These are phyloP conservation scores for Acropora tenuis DNA, from an alignment of 64 coral and sea anemone genomes.

Conservation along the genomic window DNA sequence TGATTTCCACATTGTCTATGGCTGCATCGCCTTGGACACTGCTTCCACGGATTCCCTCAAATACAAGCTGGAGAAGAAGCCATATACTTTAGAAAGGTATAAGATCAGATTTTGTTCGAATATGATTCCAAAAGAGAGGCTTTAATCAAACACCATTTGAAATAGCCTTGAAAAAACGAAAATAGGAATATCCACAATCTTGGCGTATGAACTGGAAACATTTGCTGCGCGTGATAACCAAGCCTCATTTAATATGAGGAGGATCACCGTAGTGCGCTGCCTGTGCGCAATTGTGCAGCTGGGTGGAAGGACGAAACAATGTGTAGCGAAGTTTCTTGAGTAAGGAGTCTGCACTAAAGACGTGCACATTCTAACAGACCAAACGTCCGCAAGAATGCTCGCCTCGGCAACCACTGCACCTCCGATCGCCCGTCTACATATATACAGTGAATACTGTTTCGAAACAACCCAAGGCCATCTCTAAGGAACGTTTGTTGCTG, in stretches of 20 bases:
- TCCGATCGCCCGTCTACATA: neutral
- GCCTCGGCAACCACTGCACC: neutral
- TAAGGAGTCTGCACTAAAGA: neutral
- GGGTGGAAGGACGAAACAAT: neutral
- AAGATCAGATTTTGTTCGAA: neutral
- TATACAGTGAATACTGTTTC: too few species aligned
- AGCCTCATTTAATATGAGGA: neutral
- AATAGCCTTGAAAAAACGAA: neutral
- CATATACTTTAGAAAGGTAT: neutral
- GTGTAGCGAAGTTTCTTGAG: neutral
- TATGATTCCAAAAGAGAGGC: neutral
- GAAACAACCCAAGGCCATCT: neutral
- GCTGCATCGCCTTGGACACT: neutral
- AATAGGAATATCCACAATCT: neutral
- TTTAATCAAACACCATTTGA: neutral
- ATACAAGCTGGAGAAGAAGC: slow-evolving; percentile 1
- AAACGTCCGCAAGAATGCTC: neutral
- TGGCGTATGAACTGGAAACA: neutral
- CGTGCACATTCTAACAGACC: neutral
- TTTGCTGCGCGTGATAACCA: neutral
- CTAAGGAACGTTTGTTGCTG: neutral
- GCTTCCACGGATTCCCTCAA: slow-evolving; percentile 4
- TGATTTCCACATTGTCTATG: neutral
- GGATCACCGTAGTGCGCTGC: neutral
- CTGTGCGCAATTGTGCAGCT: neutral